A percentile compares a stretch with the other conserved stretches of the same genome.
Evolutionary conservation across 2,113 vertebrate species (phyloP).

Genomic region (Pteruthius melanotis): DNA sequence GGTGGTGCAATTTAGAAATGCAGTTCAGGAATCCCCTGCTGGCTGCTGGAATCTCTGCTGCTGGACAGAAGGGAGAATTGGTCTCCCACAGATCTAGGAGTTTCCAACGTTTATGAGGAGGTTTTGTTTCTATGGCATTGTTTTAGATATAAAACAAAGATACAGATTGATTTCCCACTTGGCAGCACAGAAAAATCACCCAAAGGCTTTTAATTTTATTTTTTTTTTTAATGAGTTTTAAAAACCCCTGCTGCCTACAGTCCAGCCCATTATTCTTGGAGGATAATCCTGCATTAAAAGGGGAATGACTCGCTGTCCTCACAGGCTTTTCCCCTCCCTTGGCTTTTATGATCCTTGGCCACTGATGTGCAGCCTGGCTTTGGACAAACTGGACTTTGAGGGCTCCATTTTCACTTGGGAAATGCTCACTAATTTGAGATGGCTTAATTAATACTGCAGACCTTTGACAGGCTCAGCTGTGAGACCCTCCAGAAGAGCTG

Average conservation of each 20-base stretch:
- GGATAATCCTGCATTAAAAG: constrained; percentile 3
- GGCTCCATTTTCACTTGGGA: not conserved
- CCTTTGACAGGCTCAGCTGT: not conserved
- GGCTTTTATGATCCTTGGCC: not conserved
- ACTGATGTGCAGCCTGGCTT: not conserved
- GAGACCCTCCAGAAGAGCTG: not conserved
- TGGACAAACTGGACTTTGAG: not conserved
- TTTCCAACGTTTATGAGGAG: not conserved
- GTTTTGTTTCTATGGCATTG: not conserved
- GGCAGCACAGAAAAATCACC: not conserved
- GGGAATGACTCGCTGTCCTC: not conserved
- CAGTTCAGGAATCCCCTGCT: not conserved
- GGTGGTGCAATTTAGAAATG: not conserved
- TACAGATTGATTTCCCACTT: not conserved
- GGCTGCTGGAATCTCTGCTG: not conserved
- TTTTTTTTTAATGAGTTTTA: not conserved
- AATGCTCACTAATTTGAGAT: not conserved
- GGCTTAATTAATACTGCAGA: constrained; percentile 21
- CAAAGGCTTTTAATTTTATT: not conserved
- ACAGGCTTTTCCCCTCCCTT: not conserved
- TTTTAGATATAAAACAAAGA: not conserved
- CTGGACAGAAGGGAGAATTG: not conserved
- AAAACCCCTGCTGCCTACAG: not conserved
- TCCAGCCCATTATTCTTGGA: not conserved
- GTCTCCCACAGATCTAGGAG: not conserved